These are phyloP conservation scores for Caracal caracal DNA, from an alignment of 2,113 vertebrate species.

Conservation along the genomic window DNA sequence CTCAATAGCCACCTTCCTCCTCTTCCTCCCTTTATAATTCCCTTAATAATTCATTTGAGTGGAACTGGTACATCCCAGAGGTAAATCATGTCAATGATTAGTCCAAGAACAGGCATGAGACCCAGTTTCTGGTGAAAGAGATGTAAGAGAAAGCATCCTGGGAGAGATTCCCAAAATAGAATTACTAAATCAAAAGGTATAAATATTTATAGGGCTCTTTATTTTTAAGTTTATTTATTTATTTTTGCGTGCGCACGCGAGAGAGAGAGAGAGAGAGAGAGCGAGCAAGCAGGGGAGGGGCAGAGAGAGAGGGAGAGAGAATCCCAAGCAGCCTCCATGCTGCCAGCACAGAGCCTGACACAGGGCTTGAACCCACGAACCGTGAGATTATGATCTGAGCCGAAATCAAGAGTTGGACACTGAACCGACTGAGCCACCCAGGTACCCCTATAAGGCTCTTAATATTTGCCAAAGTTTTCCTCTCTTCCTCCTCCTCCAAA, in stretches of 20 bases:
- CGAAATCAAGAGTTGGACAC: too few species aligned
- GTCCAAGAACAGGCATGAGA: not conserved
- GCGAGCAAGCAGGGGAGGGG: too few species aligned
- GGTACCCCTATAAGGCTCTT: not conserved
- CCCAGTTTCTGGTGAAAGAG: not conserved
- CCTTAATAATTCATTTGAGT: not conserved
- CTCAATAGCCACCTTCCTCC: not conserved
- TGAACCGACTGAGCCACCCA: too few species aligned
- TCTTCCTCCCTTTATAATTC: not conserved
- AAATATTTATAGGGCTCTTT: conserved; percentile 7
- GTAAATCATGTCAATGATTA: not conserved
- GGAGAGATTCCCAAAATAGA: conserved; percentile 14
- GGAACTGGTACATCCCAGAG: not conserved
- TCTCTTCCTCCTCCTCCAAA: not conserved
- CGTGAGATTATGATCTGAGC: too few species aligned
- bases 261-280: too few species aligned
- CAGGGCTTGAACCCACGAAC: too few species aligned
- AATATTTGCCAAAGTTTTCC: not conserved
- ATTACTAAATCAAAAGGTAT: conserved; percentile 17
- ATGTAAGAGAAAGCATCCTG: not conserved
- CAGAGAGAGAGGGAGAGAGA: too few species aligned
- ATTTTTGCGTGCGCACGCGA: too few species aligned
- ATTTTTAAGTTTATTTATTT: too few species aligned
- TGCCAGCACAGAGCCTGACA: too few species aligned
- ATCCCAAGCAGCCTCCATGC: too few species aligned